Base-by-base conservation (phyloP, 2,797 vertebrate genomes). In the Saxicola maurus region DNA sequence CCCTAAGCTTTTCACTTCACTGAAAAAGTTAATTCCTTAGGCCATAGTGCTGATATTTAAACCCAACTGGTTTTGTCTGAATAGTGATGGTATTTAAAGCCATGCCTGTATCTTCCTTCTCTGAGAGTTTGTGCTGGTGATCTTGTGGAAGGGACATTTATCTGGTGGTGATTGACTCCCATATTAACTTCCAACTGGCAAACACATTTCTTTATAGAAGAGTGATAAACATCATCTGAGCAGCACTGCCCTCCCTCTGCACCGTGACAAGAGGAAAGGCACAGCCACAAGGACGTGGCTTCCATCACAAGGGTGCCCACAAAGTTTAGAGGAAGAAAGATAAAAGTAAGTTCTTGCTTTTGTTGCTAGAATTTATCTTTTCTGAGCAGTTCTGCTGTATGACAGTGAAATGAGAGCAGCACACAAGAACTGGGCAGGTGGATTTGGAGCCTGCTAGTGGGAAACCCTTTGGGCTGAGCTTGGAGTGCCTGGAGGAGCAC, bases 101-200 rank as follows among this genome's bases (percentile, higher is more conserved):
- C 31, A 5, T 20, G 24, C 33, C 71, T 35, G 9, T 12, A 7
- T 40, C 59, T 43, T 67, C 56, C 59, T 51, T 33, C 75, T 65
- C 57, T 1, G 1, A 73, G 69, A 56, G 4, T 82, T 89, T 35
- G 52, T 69, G 66, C 49, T 46, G 65, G 45, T 57, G 66, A 59
- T 75, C 40, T 6, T 15, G 33, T 10, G 9, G 74, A 52, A 68
- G 60, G 67, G 77, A 84, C n/a, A 35, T 90, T 93, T 64, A 24
- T 81, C 91, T 33, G 3, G 3, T 45, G 56, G 15, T 68, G 81
- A 94, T 48, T 83, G 80, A 46, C 57, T 83, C 69, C 62, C 24
- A 2, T 31, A 75, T 86, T 86, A 51, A 93, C 81, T 92, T 87
- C 77, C 81, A 68, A n/a, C 77, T 66, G 74, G 59, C 80, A 74